A percentile compares a stretch with the other conserved stretches of the same genome.
These are phyloP conservation scores for Cephus nigrinus DNA, from an alignment of 2,888 invertebrate genomes.

Conservation along the genomic window DNA sequence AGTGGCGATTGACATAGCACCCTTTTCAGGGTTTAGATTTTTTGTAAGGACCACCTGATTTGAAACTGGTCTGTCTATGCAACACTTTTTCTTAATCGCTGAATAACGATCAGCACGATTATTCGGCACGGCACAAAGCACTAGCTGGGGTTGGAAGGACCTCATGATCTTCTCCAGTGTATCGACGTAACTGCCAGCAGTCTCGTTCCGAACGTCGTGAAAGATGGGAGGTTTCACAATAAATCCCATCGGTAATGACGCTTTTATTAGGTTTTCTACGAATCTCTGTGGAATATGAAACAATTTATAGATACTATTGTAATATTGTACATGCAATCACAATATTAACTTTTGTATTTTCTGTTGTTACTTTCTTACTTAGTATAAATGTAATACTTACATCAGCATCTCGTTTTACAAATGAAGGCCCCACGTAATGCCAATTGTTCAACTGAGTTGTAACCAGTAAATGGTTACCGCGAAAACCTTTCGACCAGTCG, in stretches of 20 bases:
- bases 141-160: constrained; percentile 71
- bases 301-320: no score
- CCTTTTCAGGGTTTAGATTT: constrained; percentile 72
- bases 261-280: no score
- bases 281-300: no score
- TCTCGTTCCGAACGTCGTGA: constrained; percentile 70
- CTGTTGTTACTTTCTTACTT: no score
- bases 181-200: constrained; percentile 71
- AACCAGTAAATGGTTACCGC: no score
- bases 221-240: constrained; percentile 63
- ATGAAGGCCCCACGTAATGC: no score
- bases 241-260: constrained; percentile 61
- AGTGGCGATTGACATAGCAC: constrained; percentile 84
- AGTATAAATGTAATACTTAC: no score
- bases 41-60: constrained; percentile 72
- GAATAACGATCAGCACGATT: constrained; percentile 80
- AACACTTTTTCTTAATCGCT: constrained; percentile 89
- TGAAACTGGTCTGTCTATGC: constrained; percentile 80
- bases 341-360: no score
- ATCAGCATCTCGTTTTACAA: no score
- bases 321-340: no score
- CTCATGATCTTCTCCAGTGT: constrained; percentile 72
- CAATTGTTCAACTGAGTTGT: no score
- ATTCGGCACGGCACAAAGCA: constrained; percentile 76
- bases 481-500: constrained; percentile 76